Percentiles rank a stretch among this genome's conserved stretches.
These are phyloP conservation scores for Steatornis caripensis DNA, from an alignment of 2,113 vertebrate species.

Conservation along the genomic window DNA sequence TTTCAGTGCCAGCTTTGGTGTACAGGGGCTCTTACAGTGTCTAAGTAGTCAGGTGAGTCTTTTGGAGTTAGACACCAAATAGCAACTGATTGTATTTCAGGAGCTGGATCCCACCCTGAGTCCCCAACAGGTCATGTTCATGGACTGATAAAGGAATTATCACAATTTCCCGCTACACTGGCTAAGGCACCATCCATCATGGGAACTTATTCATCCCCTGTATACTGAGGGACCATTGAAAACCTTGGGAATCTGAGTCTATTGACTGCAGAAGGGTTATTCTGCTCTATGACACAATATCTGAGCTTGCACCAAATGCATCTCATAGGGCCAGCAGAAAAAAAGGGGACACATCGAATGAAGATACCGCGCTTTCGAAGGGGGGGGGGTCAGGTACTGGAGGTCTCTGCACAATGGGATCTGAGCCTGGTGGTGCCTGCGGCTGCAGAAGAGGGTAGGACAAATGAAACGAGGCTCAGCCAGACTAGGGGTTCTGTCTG, in stretches of 20 bases:
- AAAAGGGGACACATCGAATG: not conserved
- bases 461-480: not conserved
- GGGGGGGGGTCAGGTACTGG: too few species aligned
- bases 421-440: not conserved
- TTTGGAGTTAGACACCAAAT: not conserved
- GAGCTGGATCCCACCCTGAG: not conserved
- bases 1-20: not conserved
- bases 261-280: not conserved
- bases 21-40: not conserved
- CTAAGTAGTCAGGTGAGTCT: not conserved
- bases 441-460: not conserved
- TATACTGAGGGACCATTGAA: not conserved
- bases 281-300: not conserved
- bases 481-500: not conserved
- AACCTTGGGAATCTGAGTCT: not conserved
- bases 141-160: not conserved
- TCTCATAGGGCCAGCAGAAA: not conserved
- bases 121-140: not conserved
- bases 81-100: not conserved
- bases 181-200: not conserved
- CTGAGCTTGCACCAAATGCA: not conserved
- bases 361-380: too few species aligned
- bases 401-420: not conserved
- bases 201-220: not conserved
- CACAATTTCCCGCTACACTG: not conserved